A percentile compares a stretch with the other conserved stretches of the same genome.
Conservation (phyloP, 2,888 invertebrate genomes). For the Thereva nobilitata region DNA sequence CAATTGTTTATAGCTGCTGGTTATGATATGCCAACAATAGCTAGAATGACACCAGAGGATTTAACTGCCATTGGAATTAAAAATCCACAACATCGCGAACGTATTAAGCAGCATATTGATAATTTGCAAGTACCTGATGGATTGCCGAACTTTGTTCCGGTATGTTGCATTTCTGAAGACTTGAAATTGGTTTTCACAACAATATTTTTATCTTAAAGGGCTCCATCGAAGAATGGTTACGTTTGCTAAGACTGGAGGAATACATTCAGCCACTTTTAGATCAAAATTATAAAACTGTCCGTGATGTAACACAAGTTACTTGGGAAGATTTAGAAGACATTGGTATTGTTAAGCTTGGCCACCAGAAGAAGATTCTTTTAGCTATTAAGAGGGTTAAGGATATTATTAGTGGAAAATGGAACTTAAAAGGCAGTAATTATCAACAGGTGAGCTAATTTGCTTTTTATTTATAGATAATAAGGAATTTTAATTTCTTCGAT, state of each 20-base stretch:
- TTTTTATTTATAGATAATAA: not conserved
- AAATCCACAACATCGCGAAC: conserved; percentile 95
- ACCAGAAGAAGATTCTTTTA: conserved; percentile 96
- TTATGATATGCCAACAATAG: conserved; percentile 96
- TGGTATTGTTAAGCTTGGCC: conserved; percentile 89
- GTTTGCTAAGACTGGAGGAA: conserved; percentile 86
- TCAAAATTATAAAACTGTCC: conserved; percentile 92
- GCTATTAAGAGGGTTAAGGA: conserved; percentile 97
- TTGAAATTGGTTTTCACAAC: conserved; percentile 6
- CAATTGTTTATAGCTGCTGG: conserved; percentile 92
- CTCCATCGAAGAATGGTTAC: conserved; percentile 93
- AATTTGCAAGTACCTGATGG: conserved; percentile 92
- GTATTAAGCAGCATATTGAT: conserved; percentile 94
- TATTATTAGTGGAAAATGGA: conserved; percentile 81
- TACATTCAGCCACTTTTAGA: conserved; percentile 87
- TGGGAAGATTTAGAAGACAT: conserved; percentile 99
- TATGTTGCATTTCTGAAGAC: conserved; percentile 57
- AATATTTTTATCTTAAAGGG: conserved; percentile 63
- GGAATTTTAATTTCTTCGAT: no score
- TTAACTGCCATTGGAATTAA: conserved; percentile 88
- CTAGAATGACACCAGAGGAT: conserved; percentile 98
- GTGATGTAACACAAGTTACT: conserved; percentile 91
- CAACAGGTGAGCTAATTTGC: conserved; percentile 36
- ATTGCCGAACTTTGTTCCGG: conserved; percentile 92
- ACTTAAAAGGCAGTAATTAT: conserved; percentile 61